A percentile compares a stretch with the other conserved stretches of the same genome.
Conservation (phyloP, 2,797 vertebrate species). For the Phalanger gymnotis region DNA sequence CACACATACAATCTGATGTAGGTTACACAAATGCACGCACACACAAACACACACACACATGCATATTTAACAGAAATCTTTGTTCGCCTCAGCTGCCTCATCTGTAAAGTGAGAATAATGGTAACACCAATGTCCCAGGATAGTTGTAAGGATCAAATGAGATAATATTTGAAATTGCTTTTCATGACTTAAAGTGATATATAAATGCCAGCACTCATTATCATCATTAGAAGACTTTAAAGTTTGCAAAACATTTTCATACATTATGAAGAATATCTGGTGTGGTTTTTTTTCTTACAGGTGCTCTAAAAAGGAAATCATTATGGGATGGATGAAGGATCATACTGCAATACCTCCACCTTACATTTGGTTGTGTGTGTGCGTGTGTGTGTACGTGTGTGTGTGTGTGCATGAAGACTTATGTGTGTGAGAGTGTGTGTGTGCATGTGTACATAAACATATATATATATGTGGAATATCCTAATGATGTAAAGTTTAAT, state of each 20-base stretch:
- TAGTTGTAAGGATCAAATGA: not conserved
- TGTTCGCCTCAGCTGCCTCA: not conserved
- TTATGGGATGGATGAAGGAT: constrained; percentile 86
- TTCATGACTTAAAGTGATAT: not conserved
- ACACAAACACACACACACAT: not conserved
- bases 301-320: constrained; percentile 81
- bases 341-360: constrained; percentile 89
- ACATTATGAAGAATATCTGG: not conserved
- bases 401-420: constrained; percentile 51
- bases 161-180: not conserved
- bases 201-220: not conserved
- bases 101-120: not conserved
- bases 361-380: constrained; percentile 71
- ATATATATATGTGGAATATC: constrained; percentile 83
- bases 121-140: not conserved
- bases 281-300: constrained; percentile 74
- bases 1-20: not conserved
- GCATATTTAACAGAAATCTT: not conserved
- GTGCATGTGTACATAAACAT: constrained; percentile 41
- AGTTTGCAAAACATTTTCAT: not conserved
- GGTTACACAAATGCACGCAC: not conserved
- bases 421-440: constrained; percentile 78
- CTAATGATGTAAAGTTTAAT: constrained; percentile 89
- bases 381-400: not conserved
- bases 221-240: not conserved